Evolutionary conservation across 2,888 invertebrate species (phyloP), one percentile per base, ranked within the genome.

Genomic region (Xanthorhoe designata): DNA sequence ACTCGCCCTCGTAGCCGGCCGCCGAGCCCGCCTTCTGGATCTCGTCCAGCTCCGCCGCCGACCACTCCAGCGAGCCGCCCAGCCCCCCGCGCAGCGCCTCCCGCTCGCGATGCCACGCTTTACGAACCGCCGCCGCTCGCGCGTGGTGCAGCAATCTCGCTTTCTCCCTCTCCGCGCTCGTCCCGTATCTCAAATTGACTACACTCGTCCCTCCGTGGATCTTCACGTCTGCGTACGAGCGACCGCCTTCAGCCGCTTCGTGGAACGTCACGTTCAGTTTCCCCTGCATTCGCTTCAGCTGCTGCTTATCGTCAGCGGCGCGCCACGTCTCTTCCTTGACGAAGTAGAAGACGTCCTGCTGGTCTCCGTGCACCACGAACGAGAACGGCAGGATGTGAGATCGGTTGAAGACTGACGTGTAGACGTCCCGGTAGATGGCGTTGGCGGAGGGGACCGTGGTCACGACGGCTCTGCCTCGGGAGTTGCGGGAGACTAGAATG

Each of bases 121-220:
- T 98, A 49, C 97, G 95, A 54, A 98, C 95, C 0, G 98, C 98
- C 29, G 96, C 95, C 7, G 96, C 91, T 80, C 97, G 98, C 55
- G 98, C 98, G 86, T 99, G 98, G 81, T 98, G 98, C 83, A 99
- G 92, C 65, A 99, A 94, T 47, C 98, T 94, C 82, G 97, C 97
- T 75, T 97, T 96, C 87, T 99, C 99, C 77, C 98, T 96, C 75
- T 97, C 97, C 9, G 97, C 95, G 3, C 96, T 98, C 15, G 98
- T 98, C 51, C 99, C 99, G 83, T 99, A 99, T n/a, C 98, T 95
- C 71, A 99, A 92, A 85, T 98, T 98, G 73, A 99, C 96, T 54
- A 98, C 97, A 71, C 98, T 98, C 84, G 98, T 97, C 50, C 96
- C 95, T 0, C 98, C 97, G 83, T 98, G 98, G 75, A 99, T 98